Evolutionary conservation across 2,888 invertebrate genomes (phyloP).

Genomic region (Luperina nickerlii): DNA sequence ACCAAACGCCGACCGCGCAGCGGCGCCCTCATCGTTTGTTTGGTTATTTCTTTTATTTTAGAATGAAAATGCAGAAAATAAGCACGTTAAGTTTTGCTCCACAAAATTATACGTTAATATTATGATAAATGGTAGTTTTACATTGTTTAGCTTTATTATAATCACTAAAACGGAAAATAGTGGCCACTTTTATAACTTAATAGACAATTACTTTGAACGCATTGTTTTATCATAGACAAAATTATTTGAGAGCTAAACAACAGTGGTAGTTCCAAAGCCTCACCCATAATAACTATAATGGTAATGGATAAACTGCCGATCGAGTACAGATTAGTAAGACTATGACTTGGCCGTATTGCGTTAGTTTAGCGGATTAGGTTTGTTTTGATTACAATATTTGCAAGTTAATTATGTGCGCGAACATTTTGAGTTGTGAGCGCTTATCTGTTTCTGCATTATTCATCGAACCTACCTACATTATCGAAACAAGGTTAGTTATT

Average conservation of each 20-base stretch:
- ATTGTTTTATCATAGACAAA: background rate
- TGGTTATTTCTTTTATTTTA: too few relatives aligned
- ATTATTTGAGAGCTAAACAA: background rate
- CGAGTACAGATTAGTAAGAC: conserved; percentile 25
- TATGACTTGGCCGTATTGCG: conserved; percentile 34
- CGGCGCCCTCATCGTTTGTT: too few relatives aligned
- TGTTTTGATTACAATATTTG: conserved; percentile 61
- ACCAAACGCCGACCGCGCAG: too few relatives aligned
- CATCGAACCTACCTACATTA: conserved; percentile 19
- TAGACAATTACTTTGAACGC: too few relatives aligned
- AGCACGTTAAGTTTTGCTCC: too few relatives aligned
- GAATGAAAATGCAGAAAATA: too few relatives aligned
- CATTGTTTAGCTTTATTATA: too few relatives aligned
- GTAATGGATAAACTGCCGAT: conserved; percentile 33
- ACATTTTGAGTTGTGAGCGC: conserved; percentile 52
- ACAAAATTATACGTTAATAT: too few relatives aligned
- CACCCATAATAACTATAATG: conserved; percentile 10
- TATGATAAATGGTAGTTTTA: too few relatives aligned
- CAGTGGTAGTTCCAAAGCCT: conserved; percentile 5
- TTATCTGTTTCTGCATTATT: conserved; percentile 56
- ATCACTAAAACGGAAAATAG: too few relatives aligned
- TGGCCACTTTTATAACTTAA: background rate
- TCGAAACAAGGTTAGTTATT: conserved; percentile 21
- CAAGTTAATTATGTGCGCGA: conserved; percentile 58
- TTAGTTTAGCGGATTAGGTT: conserved; percentile 47